Conservation (phyloP, 2,113 vertebrate species). For the Carassius carassius region DNA sequence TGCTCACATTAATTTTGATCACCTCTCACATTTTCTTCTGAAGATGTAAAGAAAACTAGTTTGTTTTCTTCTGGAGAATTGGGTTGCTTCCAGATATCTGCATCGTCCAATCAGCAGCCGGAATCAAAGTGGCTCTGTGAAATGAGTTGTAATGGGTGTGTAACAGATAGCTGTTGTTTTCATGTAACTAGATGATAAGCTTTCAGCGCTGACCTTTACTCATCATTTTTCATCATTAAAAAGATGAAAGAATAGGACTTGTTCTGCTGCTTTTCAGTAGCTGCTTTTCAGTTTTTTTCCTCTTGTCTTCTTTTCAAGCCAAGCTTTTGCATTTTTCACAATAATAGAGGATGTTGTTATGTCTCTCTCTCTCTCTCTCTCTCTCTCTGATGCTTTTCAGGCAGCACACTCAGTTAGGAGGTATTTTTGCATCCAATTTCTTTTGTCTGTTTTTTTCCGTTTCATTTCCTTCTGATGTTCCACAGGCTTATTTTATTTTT, state of each 20-base stretch:
- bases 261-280: not conserved
- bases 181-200: constrained; percentile 26
- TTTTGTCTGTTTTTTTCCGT: constrained; percentile 3
- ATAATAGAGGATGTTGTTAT: not conserved
- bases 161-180: constrained; percentile 21
- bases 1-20: no score
- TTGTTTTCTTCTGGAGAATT: not conserved
- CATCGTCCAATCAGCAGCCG: constrained; percentile 3
- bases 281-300: not conserved
- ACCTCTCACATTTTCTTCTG: no score
- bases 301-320: constrained; percentile 18
- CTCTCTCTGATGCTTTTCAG: constrained; percentile 8
- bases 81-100: not conserved
- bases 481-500: not conserved
- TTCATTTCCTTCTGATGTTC: constrained; percentile 24
- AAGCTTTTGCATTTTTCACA: constrained; percentile 15
- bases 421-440: constrained; percentile 40
- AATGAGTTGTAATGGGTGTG: constrained; percentile 1
- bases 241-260: constrained; percentile 37
- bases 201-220: constrained; percentile 26
- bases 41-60: not conserved
- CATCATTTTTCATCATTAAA: constrained; percentile 38
- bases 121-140: not conserved
- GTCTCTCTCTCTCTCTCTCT: not conserved
- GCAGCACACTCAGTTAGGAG: not conserved